Base-by-base conservation (phyloP, 2,797 vertebrate species). In the Sebastes trivittatus region DNA sequence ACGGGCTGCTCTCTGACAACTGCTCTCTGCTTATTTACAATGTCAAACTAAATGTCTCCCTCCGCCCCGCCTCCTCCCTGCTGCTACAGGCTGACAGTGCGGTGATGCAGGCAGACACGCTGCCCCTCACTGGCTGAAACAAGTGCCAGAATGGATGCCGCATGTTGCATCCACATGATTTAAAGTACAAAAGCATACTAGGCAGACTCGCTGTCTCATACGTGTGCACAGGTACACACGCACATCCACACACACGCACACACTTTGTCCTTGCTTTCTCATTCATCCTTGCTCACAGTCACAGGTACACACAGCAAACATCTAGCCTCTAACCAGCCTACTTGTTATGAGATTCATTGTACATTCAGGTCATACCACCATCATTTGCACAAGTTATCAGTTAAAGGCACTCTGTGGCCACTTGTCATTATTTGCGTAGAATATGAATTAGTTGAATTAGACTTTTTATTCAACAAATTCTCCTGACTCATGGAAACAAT, bases 11-110 rank as follows among this genome's bases (percentile, higher is more conserved):
- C 93, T 96, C 93, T 94, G 94, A 94, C 94, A 96, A 96, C 95
- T 95, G 95, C 92, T 95, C 92, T 93, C 95, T 92, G 95, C 95
- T 96, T 96, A 96, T 96, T 96, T 96, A 96, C 96, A 96, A 96
- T 96, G 96, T 96, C 96, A 96, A 96, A 96, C 94, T 94, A 96
- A 95, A 96, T 94, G 95, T 95, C 95, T 96, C 91, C 73, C 82
- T 88, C 71, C 1, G 89, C 83, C 92, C 95, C 95, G 83, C 96
- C 96, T 91, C 92, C 87, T 3, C 29, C 70, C 58, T 11, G 65
- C 78, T 3, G 75, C 46, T 81, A 96, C 42, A 94, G 95, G 96
- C 88, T 75, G 83, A 70, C 7, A 0, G 77, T 60, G 1, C 65
- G 1, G 81, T 96, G 95, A 96, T 91, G 95, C 90, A 88, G 86